Base-by-base conservation (phyloP, 2,113 vertebrate genomes). In the Thalassarche chlororhynchos region DNA sequence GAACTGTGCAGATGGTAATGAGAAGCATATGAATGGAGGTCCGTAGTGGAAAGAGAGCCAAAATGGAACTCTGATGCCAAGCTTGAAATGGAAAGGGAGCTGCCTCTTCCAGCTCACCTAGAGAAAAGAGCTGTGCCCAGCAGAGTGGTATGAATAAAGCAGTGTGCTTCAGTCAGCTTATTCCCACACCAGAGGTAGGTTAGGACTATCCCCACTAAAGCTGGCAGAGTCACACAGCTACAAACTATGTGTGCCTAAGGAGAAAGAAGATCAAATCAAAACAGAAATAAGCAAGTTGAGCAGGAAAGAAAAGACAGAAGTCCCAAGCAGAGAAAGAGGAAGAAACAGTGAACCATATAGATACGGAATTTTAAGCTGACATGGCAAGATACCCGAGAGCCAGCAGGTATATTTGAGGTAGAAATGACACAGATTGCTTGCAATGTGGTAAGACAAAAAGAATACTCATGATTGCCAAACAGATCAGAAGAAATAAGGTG, bases 11-110 rank as follows among this genome's bases (percentile, higher is more conserved):
- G 80, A 84, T 76, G 65, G 94, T 91, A 96, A 93, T 8, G 3
- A 90, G 92, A 92, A 96, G 72, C 84, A 95, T 71, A 93, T 96
- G 95, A 97, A 97, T 97, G 96, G 84, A 95, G 72, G 28, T 68
- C 86, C 0, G 0, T 82, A 95, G 82, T 75, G 55, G 94, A 94
- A 93, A 85, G 81, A 81, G 18, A 91, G 93, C 82, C 95, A 91
- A 80, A 91, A 84, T 66, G 71, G 77, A 84, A 89, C 74, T 89
- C 52, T 61, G 70, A 89, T 0, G 21, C 38, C 60, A 94, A 82
- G 91, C 46, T 17, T 70, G 28, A 95, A 90, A n/a, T 29, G 46
- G 62, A 85, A 89, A 96, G 74, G 64, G n/a, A 95, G 69, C 40
- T 90, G 78, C 58, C 85, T 76, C 60, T 78, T 66, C 46, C 88